phyloP scores from a whole-genome alignment of 2,113 vertebrate species.

The Perca schrenkii region DNA sequence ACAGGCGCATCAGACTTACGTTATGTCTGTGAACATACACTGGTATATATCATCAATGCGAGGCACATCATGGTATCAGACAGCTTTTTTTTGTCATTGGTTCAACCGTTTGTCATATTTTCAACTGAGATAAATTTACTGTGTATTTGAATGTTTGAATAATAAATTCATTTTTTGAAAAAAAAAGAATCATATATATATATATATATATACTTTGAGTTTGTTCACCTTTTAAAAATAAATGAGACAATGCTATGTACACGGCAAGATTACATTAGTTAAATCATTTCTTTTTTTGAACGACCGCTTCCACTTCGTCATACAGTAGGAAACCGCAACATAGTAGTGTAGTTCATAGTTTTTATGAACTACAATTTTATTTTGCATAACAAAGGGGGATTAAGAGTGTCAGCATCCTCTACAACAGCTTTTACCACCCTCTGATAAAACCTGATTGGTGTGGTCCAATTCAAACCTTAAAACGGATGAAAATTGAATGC shows the following conservation, averaged over 20 bases:
- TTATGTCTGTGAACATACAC: not conserved
- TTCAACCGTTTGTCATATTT: not conserved
- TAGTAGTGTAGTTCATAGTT: too few species aligned
- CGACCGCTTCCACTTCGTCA: not conserved
- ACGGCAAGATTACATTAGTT: not conserved
- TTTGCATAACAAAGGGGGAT: not conserved
- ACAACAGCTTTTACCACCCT: not conserved
- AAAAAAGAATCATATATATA: not conserved
- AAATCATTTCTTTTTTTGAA: not conserved
- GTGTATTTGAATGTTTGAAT: constrained; percentile 21
- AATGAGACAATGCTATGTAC: not conserved
- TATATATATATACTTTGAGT: not conserved
- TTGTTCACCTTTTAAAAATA: not conserved
- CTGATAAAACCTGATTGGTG: not conserved
- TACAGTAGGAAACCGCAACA: not conserved
- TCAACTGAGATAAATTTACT: not conserved
- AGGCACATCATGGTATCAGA: not conserved
- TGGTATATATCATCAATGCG: not conserved
- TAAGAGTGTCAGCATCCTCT: not conserved
- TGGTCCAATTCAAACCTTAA: not conserved
- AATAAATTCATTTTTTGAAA: constrained; percentile 49
- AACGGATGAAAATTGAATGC: not conserved
- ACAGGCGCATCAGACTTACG: not conserved
- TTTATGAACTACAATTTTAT: not conserved
- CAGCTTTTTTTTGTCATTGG: not conserved